Evolutionary conservation across 1,140 invertebrate species (phyloP).

Genomic region (Oryctes rhinoceros): DNA sequence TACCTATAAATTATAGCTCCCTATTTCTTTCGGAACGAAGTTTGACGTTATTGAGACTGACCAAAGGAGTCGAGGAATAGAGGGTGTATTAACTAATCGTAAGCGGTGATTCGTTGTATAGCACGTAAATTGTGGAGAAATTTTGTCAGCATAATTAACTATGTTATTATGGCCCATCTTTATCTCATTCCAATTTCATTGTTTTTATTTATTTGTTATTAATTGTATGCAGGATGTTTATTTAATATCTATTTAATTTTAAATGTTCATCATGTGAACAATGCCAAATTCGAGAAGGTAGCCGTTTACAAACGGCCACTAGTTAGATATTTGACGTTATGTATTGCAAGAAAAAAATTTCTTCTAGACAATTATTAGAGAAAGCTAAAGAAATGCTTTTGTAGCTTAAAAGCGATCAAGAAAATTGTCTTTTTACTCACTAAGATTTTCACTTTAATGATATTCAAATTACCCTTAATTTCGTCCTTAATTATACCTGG

Average conservation of each 20-base stretch:
- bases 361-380: background rate
- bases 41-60: background rate
- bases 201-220: no score
- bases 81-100: background rate
- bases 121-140: no score
- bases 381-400: background rate
- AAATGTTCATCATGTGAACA: no score
- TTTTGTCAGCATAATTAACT: no score
- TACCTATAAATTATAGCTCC: background rate
- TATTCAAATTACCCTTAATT: slow-evolving; percentile 2
- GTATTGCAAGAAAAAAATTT: background rate
- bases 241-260: no score
- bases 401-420: background rate
- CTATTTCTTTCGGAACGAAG: background rate
- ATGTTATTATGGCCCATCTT: no score
- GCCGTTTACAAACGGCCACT: no score
- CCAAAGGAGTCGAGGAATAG: background rate
- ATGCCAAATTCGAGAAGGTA: no score
- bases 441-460: background rate
- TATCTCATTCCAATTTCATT: no score
- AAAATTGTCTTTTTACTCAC: background rate
- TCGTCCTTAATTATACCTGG: background rate
- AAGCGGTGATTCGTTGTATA: background rate
- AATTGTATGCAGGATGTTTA: no score
- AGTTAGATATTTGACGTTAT: no score